These are phyloP conservation scores for Cryptomyrus ogoouensis DNA, from an alignment of 2,113 vertebrate genomes.

Conservation along the genomic window DNA sequence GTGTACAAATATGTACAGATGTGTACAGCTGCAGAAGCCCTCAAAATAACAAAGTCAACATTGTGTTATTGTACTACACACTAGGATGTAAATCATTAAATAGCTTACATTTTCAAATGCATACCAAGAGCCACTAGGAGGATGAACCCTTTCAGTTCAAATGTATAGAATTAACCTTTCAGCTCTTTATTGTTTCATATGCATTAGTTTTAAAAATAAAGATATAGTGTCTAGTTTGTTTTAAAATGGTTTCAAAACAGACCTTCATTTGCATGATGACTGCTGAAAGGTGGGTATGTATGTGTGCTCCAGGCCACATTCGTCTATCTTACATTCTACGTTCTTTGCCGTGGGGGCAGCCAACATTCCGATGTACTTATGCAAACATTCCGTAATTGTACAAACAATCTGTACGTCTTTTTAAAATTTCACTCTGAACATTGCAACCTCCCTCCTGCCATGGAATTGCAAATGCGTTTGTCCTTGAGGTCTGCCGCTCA, in stretches of 20 bases:
- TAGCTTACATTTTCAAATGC: not conserved
- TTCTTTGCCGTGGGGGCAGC: not conserved
- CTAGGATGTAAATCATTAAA: not conserved
- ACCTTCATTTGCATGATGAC: not conserved
- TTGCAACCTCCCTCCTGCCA: not conserved
- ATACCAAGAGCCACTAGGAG: not conserved
- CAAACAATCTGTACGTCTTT: conserved; percentile 6
- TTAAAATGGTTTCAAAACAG: not conserved
- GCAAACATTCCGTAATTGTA: conserved; percentile 14
- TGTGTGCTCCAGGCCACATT: not conserved
- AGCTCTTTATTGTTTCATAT: not conserved
- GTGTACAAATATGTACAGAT: not conserved
- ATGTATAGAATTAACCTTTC: not conserved
- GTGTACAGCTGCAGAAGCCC: not conserved
- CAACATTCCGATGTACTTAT: conserved; percentile 15
- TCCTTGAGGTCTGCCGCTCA: not conserved
- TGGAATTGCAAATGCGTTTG: not conserved
- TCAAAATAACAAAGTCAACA: not conserved
- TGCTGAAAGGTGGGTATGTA: not conserved
- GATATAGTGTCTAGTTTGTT: not conserved
- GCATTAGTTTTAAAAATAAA: not conserved
- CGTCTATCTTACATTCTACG: not conserved
- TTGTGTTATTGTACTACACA: not conserved
- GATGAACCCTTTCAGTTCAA: not conserved
- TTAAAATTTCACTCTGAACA: not conserved